Base-by-base conservation (phyloP, 2,888 invertebrate genomes). In the Lobophora halterata region DNA sequence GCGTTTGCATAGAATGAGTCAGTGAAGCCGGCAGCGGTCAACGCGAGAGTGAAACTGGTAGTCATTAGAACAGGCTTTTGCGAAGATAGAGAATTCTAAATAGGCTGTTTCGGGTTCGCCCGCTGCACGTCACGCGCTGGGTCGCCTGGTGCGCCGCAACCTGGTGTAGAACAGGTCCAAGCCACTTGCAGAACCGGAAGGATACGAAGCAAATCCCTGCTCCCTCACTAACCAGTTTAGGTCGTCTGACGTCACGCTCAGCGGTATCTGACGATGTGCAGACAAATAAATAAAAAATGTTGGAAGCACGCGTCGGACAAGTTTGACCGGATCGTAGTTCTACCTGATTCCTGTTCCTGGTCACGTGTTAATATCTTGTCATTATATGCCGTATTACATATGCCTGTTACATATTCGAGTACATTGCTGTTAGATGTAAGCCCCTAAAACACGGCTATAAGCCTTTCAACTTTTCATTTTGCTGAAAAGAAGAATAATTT, bases 221-320 rank as follows among this genome's bases (percentile, higher is more conserved):
- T 85, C 85, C 87, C 81, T 85, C 83, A 74, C 79, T 80, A 86
- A 87, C 87, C 86, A 85, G 87, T 87, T 87, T 86, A 87, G 87
- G 85, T 86, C 71, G 85, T 68, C 71, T 86, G 85, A 86, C 86
- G 87, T 86, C 86, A 86, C 81, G 59, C 79, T 75, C 85, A 85
- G 86, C 86, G 86, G 86, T 85, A 85, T 77, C 79, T 78, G 77
- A 82, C 85, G 80, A 71, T 83, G n/a, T n/a, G 80, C 86, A 85
- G 79, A 86, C 83, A 82, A 87, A 86, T 86, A 87, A 87, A 85
- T 82, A 85, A 86, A 86, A 87, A 87, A 82, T 85, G 85, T 82
- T 86, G 86, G 82, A 83, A 86, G 85, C 86, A 86, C 87, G 82
- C 85, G 83, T 79, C 68, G 76, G 86, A 87, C 87, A 81, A 80